Conservation (phyloP, 1,140 invertebrate genomes). For the Halictus rubicundus region DNA sequence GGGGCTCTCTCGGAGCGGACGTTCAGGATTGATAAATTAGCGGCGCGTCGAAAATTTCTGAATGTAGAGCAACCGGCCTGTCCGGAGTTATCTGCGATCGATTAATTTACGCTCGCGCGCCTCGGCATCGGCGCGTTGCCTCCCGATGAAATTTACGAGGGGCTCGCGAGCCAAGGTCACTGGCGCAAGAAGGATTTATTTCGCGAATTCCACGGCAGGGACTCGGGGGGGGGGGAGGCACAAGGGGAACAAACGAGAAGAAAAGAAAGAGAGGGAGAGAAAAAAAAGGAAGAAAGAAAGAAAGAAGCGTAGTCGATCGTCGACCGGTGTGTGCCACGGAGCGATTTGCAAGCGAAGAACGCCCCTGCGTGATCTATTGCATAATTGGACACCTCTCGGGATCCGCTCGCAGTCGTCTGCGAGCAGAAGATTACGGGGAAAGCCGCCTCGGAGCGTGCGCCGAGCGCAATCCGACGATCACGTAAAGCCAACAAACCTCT, state of each 20-base stretch:
- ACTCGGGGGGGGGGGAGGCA: too few species aligned
- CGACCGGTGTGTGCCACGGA: not conserved
- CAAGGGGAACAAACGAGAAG: too few species aligned
- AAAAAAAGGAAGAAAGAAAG: too few species aligned
- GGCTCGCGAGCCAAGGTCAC: constrained; percentile 30
- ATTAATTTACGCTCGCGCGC: constrained; percentile 39
- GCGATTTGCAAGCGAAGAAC: constrained; percentile 33
- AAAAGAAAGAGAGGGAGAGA: too few species aligned
- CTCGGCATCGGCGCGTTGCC: not conserved
- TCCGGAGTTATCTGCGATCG: constrained; percentile 42
- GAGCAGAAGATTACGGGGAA: constrained; percentile 41
- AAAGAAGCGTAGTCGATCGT: not conserved
- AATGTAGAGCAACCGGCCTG: constrained; percentile 42
- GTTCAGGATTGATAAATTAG: constrained; percentile 28
- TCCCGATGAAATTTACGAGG: constrained; percentile 38
- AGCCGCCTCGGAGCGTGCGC: constrained; percentile 5
- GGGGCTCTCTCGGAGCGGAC: not conserved
- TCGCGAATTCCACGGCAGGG: constrained; percentile 22
- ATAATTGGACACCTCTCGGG: constrained; percentile 42
- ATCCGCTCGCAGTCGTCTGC: not conserved
- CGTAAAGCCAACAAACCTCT: constrained; percentile 34
- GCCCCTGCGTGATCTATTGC: constrained; percentile 46
- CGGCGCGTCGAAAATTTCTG: constrained; percentile 38
- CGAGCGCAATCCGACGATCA: constrained; percentile 22
- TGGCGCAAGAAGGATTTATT: constrained; percentile 22